Percentiles rank a stretch among this genome's conserved stretches.
Conservation (phyloP, 2,113 vertebrate genomes). For the Pangasianodon gigas region DNA sequence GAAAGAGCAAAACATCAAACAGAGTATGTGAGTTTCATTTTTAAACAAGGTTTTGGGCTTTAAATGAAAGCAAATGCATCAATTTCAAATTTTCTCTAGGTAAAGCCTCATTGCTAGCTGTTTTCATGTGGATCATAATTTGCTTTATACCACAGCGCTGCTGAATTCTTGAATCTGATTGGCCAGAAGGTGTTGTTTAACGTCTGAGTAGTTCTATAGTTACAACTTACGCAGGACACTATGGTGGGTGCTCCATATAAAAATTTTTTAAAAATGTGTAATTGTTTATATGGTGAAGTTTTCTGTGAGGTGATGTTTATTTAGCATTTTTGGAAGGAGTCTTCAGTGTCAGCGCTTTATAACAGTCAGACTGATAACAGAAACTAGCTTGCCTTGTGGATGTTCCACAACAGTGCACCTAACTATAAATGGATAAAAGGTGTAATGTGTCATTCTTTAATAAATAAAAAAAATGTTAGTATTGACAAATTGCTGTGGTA, state of each 20-base stretch:
- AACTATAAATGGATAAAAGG: background rate
- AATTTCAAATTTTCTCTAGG: slow-evolving; percentile 45
- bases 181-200: background rate
- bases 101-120: slow-evolving; percentile 25
- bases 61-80: slow-evolving; percentile 30
- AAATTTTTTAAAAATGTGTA: background rate
- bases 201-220: background rate
- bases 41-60: background rate
- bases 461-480: background rate
- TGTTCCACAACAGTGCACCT: background rate
- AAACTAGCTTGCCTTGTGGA: background rate
- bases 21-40: background rate
- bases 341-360: background rate
- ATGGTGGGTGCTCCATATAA: background rate
- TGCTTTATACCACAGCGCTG: background rate
- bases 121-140: background rate
- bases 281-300: background rate
- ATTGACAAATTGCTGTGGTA: background rate
- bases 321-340: background rate
- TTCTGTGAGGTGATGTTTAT: background rate
- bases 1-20: background rate
- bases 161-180: slow-evolving; percentile 11
- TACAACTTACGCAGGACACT: background rate
- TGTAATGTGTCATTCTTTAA: background rate
- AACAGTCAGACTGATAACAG: background rate